Evolutionary conservation across 2,113 vertebrate genomes (phyloP), one percentile per base, ranked within the genome.

Genomic region (Orthochromis malagaraziensis): DNA sequence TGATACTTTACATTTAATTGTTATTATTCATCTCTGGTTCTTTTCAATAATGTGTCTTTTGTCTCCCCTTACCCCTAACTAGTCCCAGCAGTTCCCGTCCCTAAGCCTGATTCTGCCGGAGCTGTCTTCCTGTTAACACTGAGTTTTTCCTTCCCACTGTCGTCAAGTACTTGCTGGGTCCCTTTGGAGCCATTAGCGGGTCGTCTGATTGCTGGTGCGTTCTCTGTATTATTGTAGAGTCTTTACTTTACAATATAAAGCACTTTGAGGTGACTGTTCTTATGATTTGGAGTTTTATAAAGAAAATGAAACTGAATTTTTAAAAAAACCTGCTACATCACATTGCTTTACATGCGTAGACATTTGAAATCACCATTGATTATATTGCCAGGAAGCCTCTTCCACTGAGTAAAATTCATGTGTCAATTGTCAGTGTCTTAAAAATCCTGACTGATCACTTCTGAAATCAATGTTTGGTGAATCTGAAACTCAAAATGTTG

Each of bases 141-240:
- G 63, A 68, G 63, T 40, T 68, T 68, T 68, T 68, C 63, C 63
- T 14, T 68, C 11, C 33, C 33, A 68, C 33, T 68, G 63, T 68
- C 4, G 1, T 21, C 63, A 68, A 68, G 63, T 68, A 21, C 33
- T 40, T 68, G 19, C 33, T 68, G 11, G 63, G 33, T 65, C 31
- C 6, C 10, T 65, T 65, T 65, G 60, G 33, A 35, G 31, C 33
- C 33, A 65, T 38, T 65, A 38, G 2, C 2, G 0, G 33, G 33
- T 68, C 0, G 6, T 40, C 2, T 68, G 63, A 21, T 40, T 68
- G 19, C 3, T 38, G 11, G 31, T 9, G 26, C 1, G 2, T 60
- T 60, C 26, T 60, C 26, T 60, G 26, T 31, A 60, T 60, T 31
- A 6, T 60, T 60, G 26, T 31, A 31, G 5, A 5, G 31, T 65